Percentiles rank a stretch among this genome's conserved stretches.
phyloP scores from a whole-genome alignment of 2,888 invertebrate species.

The Allolobophora icterica region DNA sequence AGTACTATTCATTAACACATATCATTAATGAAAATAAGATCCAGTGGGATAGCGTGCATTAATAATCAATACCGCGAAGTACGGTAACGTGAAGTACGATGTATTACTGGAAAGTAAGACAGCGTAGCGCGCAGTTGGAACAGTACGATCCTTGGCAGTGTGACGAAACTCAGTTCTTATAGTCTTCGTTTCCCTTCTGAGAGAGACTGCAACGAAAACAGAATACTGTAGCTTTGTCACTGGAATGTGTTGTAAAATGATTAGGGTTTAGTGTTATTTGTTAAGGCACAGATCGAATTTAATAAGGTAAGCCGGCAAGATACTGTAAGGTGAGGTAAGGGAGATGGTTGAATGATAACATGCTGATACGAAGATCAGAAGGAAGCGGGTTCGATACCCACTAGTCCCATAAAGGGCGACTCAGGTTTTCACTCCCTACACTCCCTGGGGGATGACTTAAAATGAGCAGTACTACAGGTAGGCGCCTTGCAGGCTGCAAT shows the following conservation, averaged over 20 bases:
- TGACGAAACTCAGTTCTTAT: not conserved
- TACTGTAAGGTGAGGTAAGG: no score
- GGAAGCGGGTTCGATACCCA: no score
- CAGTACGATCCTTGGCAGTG: not conserved
- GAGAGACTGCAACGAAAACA: not conserved
- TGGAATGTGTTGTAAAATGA: not conserved
- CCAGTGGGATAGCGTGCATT: not conserved
- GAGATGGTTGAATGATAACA: no score
- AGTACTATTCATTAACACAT: not conserved
- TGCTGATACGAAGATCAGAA: no score
- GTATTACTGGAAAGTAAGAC: not conserved
- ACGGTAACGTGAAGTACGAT: not conserved
- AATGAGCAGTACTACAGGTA: no score
- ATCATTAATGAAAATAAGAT: not conserved
- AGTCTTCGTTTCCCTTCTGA: conserved; percentile 17
- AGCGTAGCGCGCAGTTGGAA: not conserved
- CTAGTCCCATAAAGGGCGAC: no score
- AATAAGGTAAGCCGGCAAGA: not conserved
- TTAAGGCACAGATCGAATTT: not conserved
- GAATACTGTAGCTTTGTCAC: not conserved
- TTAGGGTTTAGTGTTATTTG: not conserved
- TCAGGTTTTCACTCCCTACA: no score
- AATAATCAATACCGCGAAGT: not conserved
- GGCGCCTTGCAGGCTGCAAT: no score
- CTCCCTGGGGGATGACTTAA: no score